Percentiles rank a stretch among this genome's conserved stretches.
phyloP scores from a whole-genome alignment of 2,113 vertebrate species.

The Piprites chloris region DNA sequence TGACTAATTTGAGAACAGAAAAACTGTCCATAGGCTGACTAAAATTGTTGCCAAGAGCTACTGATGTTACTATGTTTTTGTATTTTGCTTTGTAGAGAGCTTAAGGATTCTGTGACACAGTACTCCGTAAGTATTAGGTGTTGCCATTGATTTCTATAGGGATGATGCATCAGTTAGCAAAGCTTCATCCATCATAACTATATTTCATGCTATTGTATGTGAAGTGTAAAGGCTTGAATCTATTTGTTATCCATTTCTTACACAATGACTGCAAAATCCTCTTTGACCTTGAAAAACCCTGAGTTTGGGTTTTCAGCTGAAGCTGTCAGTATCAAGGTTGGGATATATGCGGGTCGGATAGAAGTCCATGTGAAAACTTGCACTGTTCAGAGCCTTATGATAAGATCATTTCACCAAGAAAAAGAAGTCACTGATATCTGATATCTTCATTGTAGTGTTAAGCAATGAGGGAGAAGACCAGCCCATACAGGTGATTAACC shows the following conservation, averaged over 20 bases:
- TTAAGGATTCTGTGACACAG: background rate
- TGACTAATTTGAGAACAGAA: background rate
- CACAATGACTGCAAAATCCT: background rate
- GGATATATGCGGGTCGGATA: background rate
- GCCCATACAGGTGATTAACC: background rate
- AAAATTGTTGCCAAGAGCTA: background rate
- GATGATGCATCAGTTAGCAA: background rate
- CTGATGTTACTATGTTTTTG: background rate
- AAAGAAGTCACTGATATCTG: background rate
- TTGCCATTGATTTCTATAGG: constrained; percentile 9
- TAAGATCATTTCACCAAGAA: background rate
- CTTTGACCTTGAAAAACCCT: constrained; percentile 30
- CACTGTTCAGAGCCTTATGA: background rate
- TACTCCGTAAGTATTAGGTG: background rate
- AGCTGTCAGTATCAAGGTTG: background rate
- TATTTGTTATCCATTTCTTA: background rate
- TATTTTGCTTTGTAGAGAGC: background rate
- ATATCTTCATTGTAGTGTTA: background rate
- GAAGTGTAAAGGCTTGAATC: background rate
- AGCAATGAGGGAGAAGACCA: background rate
- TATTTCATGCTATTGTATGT: background rate
- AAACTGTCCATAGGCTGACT: background rate
- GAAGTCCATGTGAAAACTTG: background rate
- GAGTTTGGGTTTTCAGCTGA: background rate
- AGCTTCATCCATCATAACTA: constrained; percentile 1